Percentiles rank a stretch among this genome's conserved stretches.
Evolutionary conservation across 2,888 invertebrate species (phyloP).

Genomic region (Matsumyia berberina): DNA sequence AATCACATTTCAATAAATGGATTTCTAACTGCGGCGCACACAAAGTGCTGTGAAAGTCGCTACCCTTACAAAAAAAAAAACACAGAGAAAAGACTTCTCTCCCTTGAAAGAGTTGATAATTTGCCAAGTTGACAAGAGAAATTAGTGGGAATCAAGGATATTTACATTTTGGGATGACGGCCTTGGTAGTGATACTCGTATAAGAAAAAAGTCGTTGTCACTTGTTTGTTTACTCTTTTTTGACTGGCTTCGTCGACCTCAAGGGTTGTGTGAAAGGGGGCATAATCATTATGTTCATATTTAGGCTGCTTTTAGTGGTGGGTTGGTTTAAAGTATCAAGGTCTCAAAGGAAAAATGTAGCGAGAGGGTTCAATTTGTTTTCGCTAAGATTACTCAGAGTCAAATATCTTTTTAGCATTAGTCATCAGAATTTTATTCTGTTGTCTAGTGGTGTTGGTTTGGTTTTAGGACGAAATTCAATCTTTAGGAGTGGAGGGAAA

Average conservation of each 20-base stretch:
- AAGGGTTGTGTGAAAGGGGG: slow-evolving; percentile 11
- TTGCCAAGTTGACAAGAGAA: slow-evolving; percentile 44
- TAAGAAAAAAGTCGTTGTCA: slow-evolving; percentile 14
- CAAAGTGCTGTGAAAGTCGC: slow-evolving; percentile 19
- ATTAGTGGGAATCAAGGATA: slow-evolving; percentile 56
- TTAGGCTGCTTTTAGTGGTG: slow-evolving; percentile 22
- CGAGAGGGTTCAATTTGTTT: slow-evolving; percentile 28
- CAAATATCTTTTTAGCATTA: too few species aligned
- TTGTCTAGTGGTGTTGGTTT: too few species aligned
- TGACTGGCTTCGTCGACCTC: not conserved
- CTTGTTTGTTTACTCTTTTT: slow-evolving; percentile 43
- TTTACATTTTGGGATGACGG: slow-evolving; percentile 44
- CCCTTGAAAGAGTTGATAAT: slow-evolving; percentile 51
- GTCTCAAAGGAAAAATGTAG: not conserved
- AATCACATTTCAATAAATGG: slow-evolving; percentile 72
- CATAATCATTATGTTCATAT: slow-evolving; percentile 47
- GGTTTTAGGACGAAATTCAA: too few species aligned
- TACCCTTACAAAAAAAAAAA: not conserved
- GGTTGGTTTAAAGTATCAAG: slow-evolving; percentile 14
- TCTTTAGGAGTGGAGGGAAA: not conserved
- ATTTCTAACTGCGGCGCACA: slow-evolving; percentile 41
- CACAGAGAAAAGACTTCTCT: too few species aligned
- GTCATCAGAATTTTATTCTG: too few species aligned
- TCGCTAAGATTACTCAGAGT: too few species aligned
- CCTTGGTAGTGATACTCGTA: slow-evolving; percentile 19